Conservation (phyloP, 1,140 invertebrate genomes). For the Eumaeus atala region DNA sequence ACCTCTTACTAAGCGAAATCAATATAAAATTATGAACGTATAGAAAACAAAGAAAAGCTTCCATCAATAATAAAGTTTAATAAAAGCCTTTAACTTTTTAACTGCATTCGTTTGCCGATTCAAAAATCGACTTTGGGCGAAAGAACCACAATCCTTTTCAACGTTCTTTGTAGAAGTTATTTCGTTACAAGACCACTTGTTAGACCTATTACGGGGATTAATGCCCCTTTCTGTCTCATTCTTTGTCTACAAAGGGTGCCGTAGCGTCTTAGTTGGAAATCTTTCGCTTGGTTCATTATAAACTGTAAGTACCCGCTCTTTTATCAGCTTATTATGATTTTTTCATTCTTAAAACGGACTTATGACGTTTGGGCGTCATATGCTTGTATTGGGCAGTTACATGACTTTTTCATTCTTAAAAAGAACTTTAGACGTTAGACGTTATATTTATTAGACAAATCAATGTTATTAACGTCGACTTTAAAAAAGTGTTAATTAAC, state of each 20-base stretch:
- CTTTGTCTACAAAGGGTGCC: constrained; percentile 13
- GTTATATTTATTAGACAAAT: no score
- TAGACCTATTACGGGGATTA: constrained; percentile 46
- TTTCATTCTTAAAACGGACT: neutral
- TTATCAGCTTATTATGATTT: constrained; percentile 5
- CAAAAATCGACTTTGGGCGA: constrained; percentile 31
- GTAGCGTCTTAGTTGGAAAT: constrained; percentile 14
- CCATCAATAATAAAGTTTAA: constrained; percentile 15
- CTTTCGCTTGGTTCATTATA: constrained; percentile 8
- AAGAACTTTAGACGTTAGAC: no score
- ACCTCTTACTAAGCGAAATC: no score
- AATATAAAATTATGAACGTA: neutral
- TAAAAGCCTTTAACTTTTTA: constrained; percentile 34
- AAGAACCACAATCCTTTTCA: constrained; percentile 57
- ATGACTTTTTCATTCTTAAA: no score
- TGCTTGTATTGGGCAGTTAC: no score
- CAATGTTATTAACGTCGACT: no score
- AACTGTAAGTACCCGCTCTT: constrained; percentile 11
- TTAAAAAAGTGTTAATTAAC: no score
- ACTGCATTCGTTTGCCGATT: constrained; percentile 34
- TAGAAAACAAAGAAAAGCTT: neutral
- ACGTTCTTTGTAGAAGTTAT: constrained; percentile 51
- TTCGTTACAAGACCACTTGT: constrained; percentile 42
- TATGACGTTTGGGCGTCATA: no score
- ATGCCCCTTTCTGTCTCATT: constrained; percentile 28